Base-by-base conservation (phyloP, 53 echinoderm and acorn worm species). In the Paelopatides confundens region DNA sequence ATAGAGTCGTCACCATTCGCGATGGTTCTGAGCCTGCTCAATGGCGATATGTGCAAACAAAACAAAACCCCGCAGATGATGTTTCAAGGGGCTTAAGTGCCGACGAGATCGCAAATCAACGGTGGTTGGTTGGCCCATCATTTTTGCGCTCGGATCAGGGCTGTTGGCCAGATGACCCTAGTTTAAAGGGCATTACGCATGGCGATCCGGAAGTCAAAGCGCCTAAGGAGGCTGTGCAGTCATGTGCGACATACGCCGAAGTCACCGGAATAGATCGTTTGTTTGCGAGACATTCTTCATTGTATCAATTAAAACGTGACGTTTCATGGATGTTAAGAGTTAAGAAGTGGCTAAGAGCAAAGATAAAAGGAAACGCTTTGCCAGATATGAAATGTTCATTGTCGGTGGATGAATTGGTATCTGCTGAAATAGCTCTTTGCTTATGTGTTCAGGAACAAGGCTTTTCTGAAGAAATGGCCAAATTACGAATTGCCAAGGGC, bases 21-120 rank as follows among this genome's bases (percentile, higher is more conserved):
- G 63, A 69, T 38, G 68, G 58, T 13, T 86, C 89, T 14, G 31
- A 71, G 39, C 89, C 89, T 18, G 46, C 15, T 48, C 89, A 89
- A 71, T 92, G 92, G 92, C 77, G 78, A 13, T 39, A 92, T 79
- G 89, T 92, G 13, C 36, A 34, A 11, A 67, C 89, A 34, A 58
- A 51, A 33, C 35, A 35, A 27, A 92, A 92, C 46, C 92, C 92
- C 27, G 92, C 89, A 0, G 92, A 92, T 82, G 89, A 89, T n/a
- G 24, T 85, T 36, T 89, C 89, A 23, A 89, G 92, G 31, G 92
- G 89, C 15, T 63, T 90, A 79, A 43, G 74, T 23, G 58, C 85
- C 27, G 26, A 39, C 31, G 88, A 92, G 70, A n/a, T 92, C 26
- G 58, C 27, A 18, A 76, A 65, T 35, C 17, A 18, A 26, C 65